These are phyloP conservation scores for Etia nguti DNA, from an alignment of 2,113 vertebrate species.

Conservation along the genomic window DNA sequence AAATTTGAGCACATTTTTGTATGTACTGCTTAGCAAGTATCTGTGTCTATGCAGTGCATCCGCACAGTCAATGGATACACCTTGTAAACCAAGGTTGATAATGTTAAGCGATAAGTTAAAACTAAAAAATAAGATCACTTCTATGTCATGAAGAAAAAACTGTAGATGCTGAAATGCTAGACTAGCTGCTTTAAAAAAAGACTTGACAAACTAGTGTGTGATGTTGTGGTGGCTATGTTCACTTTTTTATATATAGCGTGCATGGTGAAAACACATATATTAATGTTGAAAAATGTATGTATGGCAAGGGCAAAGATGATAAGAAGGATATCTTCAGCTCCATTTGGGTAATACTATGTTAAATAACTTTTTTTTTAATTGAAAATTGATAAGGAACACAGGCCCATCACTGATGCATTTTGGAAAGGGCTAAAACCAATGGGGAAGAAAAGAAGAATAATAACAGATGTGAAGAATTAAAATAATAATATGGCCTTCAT, in stretches of 20 bases:
- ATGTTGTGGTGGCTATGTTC: no score
- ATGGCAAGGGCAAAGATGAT: background rate
- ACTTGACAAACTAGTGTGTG: background rate
- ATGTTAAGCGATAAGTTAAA: background rate
- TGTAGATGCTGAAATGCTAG: background rate
- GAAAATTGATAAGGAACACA: background rate
- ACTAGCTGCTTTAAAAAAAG: background rate
- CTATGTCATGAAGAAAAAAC: background rate
- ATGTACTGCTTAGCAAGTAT: background rate
- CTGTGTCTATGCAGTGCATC: background rate
- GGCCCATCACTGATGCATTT: background rate
- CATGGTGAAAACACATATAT: background rate
- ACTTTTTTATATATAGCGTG: background rate
- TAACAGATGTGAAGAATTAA: background rate
- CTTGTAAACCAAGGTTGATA: background rate
- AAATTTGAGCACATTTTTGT: background rate
- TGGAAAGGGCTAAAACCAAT: background rate
- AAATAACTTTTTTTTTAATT: background rate
- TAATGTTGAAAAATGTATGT: background rate
- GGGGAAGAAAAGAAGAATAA: background rate
- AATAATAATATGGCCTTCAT: background rate
- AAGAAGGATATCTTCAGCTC: background rate
- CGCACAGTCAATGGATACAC: background rate
- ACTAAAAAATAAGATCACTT: background rate
- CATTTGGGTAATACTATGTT: background rate